phyloP scores from a whole-genome alignment of 1,140 invertebrate species.

The Zaprionus tsacasi region DNA sequence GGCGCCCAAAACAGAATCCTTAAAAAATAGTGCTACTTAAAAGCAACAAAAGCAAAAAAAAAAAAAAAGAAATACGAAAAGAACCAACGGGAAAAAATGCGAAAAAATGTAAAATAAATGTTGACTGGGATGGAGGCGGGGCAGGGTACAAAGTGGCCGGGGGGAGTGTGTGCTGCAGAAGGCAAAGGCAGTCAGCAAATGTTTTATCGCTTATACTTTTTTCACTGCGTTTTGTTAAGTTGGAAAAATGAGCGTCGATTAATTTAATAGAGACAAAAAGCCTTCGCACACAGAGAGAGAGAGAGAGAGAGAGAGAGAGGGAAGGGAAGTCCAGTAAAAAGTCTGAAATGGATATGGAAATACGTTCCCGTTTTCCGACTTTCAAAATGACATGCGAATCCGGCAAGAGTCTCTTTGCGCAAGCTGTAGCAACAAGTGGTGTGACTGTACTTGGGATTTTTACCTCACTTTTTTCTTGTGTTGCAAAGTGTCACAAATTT shows the following conservation, averaged over 20 bases:
- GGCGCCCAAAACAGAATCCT: constrained; percentile 72
- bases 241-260: constrained; percentile 83
- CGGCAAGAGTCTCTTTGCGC: neutral
- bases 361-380: constrained; percentile 19
- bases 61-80: constrained; percentile 10
- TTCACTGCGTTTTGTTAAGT: constrained; percentile 76
- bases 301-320: constrained; percentile 25
- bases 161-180: constrained; percentile 19
- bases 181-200: constrained; percentile 66
- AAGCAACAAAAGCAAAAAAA: constrained; percentile 48
- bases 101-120: constrained; percentile 63
- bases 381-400: constrained; percentile 11
- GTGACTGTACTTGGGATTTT: neutral
- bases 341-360: constrained; percentile 28
- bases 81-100: constrained; percentile 28
- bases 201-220: constrained; percentile 83
- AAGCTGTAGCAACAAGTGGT: neutral
- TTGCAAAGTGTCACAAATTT: neutral
- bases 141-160: neutral
- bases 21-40: constrained; percentile 84
- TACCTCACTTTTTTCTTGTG: neutral
- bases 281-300: constrained; percentile 67
- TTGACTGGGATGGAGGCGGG: constrained; percentile 11
- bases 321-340: too few species aligned
- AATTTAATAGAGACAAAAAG: constrained; percentile 84